Evolutionary conservation across 2,797 vertebrate genomes (phyloP).

Genomic region (Gallinago stenura): DNA sequence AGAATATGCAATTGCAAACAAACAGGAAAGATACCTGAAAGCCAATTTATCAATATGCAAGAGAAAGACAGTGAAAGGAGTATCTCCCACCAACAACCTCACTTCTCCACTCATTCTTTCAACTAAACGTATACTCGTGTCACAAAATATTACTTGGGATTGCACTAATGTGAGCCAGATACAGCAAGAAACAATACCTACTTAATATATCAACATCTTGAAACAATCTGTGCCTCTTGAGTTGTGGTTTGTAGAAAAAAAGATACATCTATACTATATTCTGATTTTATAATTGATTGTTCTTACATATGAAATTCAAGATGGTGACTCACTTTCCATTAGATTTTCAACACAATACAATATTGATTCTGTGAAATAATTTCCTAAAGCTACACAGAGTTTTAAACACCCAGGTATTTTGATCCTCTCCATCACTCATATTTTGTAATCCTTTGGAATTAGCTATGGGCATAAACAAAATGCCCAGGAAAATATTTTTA

Average conservation of each 20-base stretch:
- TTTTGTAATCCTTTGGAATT: background rate
- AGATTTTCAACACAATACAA: background rate
- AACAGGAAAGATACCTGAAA: constrained; percentile 50
- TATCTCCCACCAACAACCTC: background rate
- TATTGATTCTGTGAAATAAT: background rate
- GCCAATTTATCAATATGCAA: constrained; percentile 25
- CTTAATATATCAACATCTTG: background rate
- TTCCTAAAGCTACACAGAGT: background rate
- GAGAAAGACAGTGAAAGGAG: constrained; percentile 26
- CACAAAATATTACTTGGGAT: background rate
- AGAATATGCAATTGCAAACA: constrained; percentile 63
- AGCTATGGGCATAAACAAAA: background rate
- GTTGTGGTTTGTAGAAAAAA: background rate
- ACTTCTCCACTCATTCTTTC: background rate
- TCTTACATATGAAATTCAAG: background rate
- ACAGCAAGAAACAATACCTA: background rate
- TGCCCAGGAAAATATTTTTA: background rate
- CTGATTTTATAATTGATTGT: background rate
- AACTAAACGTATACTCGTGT: background rate
- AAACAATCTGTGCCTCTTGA: background rate
- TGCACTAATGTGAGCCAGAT: background rate
- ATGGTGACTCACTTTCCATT: constrained; percentile 2
- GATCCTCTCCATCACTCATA: background rate
- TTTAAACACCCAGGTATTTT: background rate
- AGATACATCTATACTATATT: background rate